Conservation (phyloP, 2,113 vertebrate species). For the Columbina picui region DNA sequence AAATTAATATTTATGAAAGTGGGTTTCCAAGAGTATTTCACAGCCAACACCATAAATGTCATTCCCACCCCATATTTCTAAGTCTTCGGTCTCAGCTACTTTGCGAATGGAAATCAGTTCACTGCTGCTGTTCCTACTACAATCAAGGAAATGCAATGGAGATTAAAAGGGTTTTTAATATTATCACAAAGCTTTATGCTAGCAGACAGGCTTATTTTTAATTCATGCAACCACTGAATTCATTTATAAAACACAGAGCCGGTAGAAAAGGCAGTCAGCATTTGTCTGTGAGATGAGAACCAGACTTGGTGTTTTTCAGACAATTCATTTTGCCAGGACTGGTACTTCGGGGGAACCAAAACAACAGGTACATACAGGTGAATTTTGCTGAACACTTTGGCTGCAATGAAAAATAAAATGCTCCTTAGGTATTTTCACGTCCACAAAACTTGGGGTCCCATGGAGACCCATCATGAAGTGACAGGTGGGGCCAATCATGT, state of each 20-base stretch:
- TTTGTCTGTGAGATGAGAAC: not conserved
- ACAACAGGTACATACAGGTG: not conserved
- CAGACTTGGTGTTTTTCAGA: not conserved
- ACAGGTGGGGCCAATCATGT: not conserved
- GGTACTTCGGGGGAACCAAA: not conserved
- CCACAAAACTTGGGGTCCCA: not conserved
- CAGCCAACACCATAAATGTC: not conserved
- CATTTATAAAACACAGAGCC: not conserved
- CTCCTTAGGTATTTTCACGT: not conserved
- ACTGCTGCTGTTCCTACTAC: not conserved
- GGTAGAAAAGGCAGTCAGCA: not conserved
- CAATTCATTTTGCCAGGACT: not conserved
- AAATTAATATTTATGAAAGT: slow-evolving; percentile 29
- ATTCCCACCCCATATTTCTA: not conserved
- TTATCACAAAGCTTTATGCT: not conserved
- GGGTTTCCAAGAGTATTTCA: slow-evolving; percentile 1
- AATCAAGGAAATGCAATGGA: not conserved
- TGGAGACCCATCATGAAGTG: not conserved
- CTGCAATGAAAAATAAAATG: not conserved
- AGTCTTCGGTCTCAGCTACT: not conserved
- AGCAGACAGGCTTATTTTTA: not conserved
- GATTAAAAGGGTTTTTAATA: not conserved
- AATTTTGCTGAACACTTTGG: not conserved
- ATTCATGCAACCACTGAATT: not conserved
- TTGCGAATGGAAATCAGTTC: not conserved